These are phyloP conservation scores for Typhlomys cinereus DNA, from an alignment of 2,113 vertebrate species.

Conservation along the genomic window DNA sequence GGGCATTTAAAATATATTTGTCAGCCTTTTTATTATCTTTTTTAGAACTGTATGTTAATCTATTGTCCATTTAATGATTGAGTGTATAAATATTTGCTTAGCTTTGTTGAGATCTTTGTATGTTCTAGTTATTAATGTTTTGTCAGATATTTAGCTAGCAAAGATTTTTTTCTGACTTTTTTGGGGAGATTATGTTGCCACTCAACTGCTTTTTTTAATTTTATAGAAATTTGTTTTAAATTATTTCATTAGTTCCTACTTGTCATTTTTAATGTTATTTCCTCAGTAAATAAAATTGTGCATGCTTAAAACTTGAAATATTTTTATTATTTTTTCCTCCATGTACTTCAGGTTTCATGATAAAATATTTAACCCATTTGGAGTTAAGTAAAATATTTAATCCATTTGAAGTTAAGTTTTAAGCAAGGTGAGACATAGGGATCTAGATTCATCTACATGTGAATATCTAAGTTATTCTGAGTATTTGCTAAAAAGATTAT, in stretches of 20 bases:
- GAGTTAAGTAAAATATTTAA: not conserved
- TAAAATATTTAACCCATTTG: not conserved
- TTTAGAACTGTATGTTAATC: no score
- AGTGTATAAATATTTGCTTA: no score
- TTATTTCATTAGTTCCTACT: not conserved
- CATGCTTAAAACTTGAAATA: not conserved
- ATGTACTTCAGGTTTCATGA: not conserved
- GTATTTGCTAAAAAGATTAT: not conserved
- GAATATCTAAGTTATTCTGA: not conserved
- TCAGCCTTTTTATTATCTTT: no score
- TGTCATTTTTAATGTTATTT: not conserved
- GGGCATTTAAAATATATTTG: no score
- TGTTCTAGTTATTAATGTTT: no score
- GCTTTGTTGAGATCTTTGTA: no score
- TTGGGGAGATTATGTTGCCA: no score
- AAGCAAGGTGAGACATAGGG: no score
- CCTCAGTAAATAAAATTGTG: not conserved
- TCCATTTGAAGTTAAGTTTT: not conserved
- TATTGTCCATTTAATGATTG: no score
- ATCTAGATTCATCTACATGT: not conserved
- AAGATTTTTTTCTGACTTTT: no score
- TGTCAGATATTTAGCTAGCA: no score
- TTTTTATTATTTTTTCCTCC: not conserved
- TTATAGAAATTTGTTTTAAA: not conserved
- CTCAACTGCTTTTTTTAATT: not conserved